Base-by-base conservation (phyloP, 2,888 invertebrate species). In the Phoenoteleia sp. region DNA sequence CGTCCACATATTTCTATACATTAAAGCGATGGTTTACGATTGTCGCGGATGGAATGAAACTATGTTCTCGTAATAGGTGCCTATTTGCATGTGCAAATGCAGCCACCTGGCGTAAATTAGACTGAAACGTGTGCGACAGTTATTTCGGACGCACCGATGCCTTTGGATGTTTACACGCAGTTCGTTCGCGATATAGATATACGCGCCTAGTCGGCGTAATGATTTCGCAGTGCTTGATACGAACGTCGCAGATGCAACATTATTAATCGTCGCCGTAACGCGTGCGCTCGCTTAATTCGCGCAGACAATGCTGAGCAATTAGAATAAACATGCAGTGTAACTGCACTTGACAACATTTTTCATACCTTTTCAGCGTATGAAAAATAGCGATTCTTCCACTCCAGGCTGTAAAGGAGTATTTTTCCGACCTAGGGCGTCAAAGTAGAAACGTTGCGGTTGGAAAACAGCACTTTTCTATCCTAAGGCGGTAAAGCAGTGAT, bases 81-180 rank as follows among this genome's bases (percentile, higher is more conserved):
- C 19, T 39, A 84, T 84, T 84, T 84, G 84, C 79, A 84, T 84
- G 80, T 80, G 84, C 80, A 80, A 84, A 84, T 84, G 36, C 47
- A 64, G 15, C 42, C 84, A 76, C 80, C 80, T 76, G 80, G 75
- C 56, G 79, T 79, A 80, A 84, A 84, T 80, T 80, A 80, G 80
- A 64, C 71, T 66, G 58, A 76, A 84, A 76, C 84, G 80, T 71
- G 80, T 71, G 80, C 64, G 62, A 69, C 60, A 71, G 80, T 71
- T 80, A 66, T 71, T 71, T 58, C 45, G 69, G 19, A 45, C 62
- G 42, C 36, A 62, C 64, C 56, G 36, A 29, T 60, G 66, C 83
- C 62, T 79, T 79, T 66, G 79, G 62, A 74, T 75, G 67, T 79
- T 84, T 79, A 79, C 79, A 69, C 74, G 60, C 42, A 49, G 19